Evolutionary conservation across 2,113 vertebrate species (phyloP).

Genomic region (Heteronetta atricapilla): DNA sequence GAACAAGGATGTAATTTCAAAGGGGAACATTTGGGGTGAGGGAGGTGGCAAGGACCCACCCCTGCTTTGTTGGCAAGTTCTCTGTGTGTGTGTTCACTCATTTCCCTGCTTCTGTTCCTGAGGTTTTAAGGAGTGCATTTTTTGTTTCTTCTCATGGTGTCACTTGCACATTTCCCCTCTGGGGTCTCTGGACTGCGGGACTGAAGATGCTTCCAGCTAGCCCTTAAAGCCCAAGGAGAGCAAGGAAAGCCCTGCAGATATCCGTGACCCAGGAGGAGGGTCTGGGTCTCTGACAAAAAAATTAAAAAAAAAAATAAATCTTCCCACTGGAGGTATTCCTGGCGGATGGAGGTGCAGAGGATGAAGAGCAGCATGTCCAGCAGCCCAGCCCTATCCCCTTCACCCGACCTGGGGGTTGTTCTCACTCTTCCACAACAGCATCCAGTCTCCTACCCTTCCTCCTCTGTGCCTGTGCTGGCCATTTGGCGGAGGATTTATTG

Average conservation of each 20-base stretch:
- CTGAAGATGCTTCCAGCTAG: not conserved
- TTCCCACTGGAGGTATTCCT: not conserved
- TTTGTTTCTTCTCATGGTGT: not conserved
- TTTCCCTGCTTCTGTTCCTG: not conserved
- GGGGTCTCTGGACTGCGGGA: not conserved
- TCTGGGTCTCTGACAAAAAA: not conserved
- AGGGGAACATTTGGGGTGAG: not conserved
- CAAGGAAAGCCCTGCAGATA: not conserved
- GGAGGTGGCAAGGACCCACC: not conserved
- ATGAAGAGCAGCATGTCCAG: not conserved
- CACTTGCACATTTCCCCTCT: not conserved
- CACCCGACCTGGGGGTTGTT: not conserved
- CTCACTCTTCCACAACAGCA: not conserved
- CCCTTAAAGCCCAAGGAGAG: not conserved
- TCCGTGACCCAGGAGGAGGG: not conserved
- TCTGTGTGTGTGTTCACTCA: not conserved
- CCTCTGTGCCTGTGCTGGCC: not conserved
- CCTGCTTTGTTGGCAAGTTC: not conserved
- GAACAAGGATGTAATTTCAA: not conserved
- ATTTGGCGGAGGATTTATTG: not conserved
- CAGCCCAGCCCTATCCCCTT: rapidly evolving
- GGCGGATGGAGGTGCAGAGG: not conserved
- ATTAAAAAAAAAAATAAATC: not conserved
- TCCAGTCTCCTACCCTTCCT: not conserved
- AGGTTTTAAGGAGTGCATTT: not conserved